phyloP scores from a whole-genome alignment of 2,888 invertebrate species.

The Rugalucina vietnamica region DNA sequence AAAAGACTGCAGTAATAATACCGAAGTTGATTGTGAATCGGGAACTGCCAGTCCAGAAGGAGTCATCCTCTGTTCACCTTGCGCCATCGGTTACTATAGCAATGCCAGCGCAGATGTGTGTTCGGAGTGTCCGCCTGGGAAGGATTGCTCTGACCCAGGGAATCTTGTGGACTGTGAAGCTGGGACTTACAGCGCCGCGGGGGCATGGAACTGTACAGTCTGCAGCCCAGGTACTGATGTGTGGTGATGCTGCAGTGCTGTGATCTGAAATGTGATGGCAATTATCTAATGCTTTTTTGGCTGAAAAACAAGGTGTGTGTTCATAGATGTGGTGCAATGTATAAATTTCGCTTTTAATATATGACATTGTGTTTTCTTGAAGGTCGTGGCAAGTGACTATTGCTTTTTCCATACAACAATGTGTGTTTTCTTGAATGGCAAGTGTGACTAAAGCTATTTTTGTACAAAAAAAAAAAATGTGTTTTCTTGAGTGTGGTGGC shows the following conservation, averaged over 20 bases:
- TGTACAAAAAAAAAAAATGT: too few relatives aligned
- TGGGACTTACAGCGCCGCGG: constrained; percentile 71
- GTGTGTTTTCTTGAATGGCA: too few relatives aligned
- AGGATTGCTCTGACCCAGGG: constrained; percentile 65
- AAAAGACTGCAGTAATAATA: constrained; percentile 59
- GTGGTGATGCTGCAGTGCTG: neutral
- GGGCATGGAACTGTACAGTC: constrained; percentile 64
- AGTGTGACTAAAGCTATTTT: too few relatives aligned
- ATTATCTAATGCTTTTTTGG: neutral
- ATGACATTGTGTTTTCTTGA: too few relatives aligned
- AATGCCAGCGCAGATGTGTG: constrained; percentile 66
- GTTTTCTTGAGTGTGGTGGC: too few relatives aligned
- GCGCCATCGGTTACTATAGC: constrained; percentile 64
- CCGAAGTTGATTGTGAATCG: constrained; percentile 52
- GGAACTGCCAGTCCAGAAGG: constrained; percentile 66
- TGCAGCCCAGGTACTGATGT: constrained; percentile 70
- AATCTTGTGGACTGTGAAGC: constrained; percentile 50
- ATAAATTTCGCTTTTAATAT: too few relatives aligned
- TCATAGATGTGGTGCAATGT: too few relatives aligned
- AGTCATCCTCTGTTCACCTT: constrained; percentile 46
- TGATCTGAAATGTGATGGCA: neutral
- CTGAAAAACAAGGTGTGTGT: too few relatives aligned
- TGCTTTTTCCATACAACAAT: too few relatives aligned
- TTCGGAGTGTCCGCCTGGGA: constrained; percentile 71
- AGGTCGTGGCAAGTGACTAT: too few relatives aligned